These are phyloP conservation scores for Muscidifurax raptorellus DNA, from an alignment of 1,140 invertebrate genomes.

Conservation along the genomic window DNA sequence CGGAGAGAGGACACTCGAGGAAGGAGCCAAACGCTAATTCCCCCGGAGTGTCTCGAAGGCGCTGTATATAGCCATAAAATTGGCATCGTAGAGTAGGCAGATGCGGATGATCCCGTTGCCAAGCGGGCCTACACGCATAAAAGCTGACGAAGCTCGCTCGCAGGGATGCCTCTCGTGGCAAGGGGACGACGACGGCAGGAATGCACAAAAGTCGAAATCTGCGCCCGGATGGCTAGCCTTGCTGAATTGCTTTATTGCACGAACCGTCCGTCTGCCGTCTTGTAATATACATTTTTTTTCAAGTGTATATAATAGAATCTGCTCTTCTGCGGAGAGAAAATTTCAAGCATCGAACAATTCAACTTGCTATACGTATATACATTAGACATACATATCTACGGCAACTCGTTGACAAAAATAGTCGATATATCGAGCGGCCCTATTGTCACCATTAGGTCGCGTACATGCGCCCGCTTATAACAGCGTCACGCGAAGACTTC, in stretches of 20 bases:
- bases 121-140: neutral
- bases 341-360: too few relatives aligned
- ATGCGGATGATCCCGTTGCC: neutral
- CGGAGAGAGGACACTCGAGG: too few relatives aligned
- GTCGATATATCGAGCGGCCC: conserved; percentile 59
- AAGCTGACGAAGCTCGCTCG: neutral
- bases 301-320: too few relatives aligned
- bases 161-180: neutral
- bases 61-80: neutral
- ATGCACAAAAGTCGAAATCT: neutral
- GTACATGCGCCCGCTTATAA: neutral
- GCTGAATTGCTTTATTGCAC: conserved; percentile 3
- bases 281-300: too few relatives aligned
- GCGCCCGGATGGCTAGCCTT: neutral
- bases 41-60: neutral
- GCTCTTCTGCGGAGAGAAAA: too few relatives aligned
- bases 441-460: neutral
- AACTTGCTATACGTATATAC: too few relatives aligned
- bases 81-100: neutral
- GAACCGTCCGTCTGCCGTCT: neutral
- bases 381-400: neutral
- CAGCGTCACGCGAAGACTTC: conserved; percentile 14
- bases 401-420: conserved; percentile 45
- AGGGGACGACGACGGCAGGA: neutral
- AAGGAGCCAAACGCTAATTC: neutral